Evolutionary conservation across 2,113 vertebrate genomes (phyloP).

Genomic region (Rostratula benghalensis): DNA sequence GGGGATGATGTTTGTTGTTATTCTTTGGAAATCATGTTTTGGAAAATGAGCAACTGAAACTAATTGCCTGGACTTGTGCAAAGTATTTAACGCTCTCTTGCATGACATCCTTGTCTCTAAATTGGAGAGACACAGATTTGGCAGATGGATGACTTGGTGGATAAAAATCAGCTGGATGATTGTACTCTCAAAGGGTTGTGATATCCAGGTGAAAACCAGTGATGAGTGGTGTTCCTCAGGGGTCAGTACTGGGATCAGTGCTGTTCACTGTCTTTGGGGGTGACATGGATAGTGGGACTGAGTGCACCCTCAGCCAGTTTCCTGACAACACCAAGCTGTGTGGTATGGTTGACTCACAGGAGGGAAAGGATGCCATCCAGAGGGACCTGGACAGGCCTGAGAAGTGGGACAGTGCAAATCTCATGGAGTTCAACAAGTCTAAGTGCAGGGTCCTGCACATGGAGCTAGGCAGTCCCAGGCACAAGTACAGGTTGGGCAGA

Average conservation of each 20-base stretch:
- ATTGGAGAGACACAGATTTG: neutral
- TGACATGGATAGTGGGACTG: neutral
- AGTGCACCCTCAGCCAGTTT: neutral
- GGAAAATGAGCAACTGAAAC: neutral
- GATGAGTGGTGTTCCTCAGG: neutral
- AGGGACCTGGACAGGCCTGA: neutral
- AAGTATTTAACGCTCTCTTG: neutral
- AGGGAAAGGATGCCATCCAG: neutral
- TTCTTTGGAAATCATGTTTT: neutral
- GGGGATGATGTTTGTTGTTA: neutral
- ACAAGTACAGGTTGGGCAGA: neutral
- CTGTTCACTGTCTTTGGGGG: neutral
- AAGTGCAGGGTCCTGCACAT: neutral
- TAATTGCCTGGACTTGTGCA: neutral
- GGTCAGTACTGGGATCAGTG: neutral
- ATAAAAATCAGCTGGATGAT: neutral
- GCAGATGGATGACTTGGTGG: neutral
- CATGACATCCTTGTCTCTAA: neutral
- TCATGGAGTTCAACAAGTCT: neutral
- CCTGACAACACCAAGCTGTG: neutral
- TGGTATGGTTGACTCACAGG: neutral
- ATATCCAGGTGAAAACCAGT: neutral
- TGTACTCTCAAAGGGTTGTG: neutral
- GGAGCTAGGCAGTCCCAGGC: neutral
- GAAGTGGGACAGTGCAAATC: neutral